Base-by-base conservation (phyloP, 30 jellyfish, hydroid and myxozoan genomes). In the Pseudorhiza aurosa region DNA sequence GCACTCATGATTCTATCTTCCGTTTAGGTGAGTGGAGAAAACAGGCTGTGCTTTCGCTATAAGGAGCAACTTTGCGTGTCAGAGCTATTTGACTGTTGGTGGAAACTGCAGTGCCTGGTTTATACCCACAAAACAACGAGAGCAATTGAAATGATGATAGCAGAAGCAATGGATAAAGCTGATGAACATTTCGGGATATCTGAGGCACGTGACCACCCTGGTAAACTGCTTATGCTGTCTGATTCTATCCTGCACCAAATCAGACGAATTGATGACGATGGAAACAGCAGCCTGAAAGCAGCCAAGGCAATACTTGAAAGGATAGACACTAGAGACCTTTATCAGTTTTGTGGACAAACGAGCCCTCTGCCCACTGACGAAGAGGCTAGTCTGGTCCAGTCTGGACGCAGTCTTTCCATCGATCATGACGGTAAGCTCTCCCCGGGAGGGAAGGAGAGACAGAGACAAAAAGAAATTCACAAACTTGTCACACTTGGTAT, bases 61-160 rank as follows among this genome's bases (percentile, higher is more conserved):
- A 83, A 83, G 37, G 87, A 69, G 81, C 43, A 44, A 5, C 65
- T 83, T 56, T 75, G 51, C 24, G 63, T 70, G 9, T 60, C 73
- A 22, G 82, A 53, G 60, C 33, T 83, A 21, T 83, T 51, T 29
- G 67, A 53, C 50, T 62, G 88, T 18, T 36, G 53, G 15, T 83
- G 95, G 88, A 60, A 64, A 46, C 58, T 83, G 58, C 88, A 70
- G 25, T 24, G 33, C 27, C 58, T 43, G 14, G 95, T 83, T 2
- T 73, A 83, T 37, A 55, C 60, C 30, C 95, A 83, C 72, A 83
- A 72, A 57, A 83, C 95, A 1, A 58, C 81, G 6, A 42, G 63
- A 19, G 77, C 82, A 0, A 70, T 83, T 45, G 95, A 83, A 63
- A 62, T 70, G 81, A 83, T 83, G 95, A 32, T 83, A 0, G 87